A percentile compares a stretch with the other conserved stretches of the same genome.
phyloP scores from a whole-genome alignment of 2,797 vertebrate species.

The Acestrorhynchus altus region DNA sequence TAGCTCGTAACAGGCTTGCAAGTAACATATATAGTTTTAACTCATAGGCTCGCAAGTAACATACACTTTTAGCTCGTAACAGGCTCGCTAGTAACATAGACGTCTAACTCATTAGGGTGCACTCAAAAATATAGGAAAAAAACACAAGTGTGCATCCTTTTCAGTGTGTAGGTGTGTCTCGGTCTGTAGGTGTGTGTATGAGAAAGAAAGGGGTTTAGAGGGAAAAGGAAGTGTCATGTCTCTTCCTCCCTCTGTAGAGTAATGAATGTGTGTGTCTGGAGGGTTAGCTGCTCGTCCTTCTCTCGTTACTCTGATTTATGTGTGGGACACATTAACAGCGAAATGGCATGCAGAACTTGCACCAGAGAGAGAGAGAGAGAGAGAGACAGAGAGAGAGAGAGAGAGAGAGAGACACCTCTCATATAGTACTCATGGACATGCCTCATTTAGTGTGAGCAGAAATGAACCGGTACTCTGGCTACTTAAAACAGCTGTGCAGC shows the following conservation, averaged over 20 bases:
- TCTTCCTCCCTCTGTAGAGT: slow-evolving; percentile 54
- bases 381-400: background rate
- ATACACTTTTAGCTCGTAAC: too few species aligned
- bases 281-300: slow-evolving; percentile 53
- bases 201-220: slow-evolving; percentile 33
- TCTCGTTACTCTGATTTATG: slow-evolving; percentile 63
- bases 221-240: slow-evolving; percentile 39
- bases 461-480: background rate
- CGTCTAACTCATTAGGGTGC: too few species aligned
- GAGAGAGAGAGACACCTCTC: slow-evolving; percentile 7
- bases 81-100: too few species aligned
- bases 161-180: background rate
- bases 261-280: slow-evolving; percentile 57
- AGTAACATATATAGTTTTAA: too few species aligned
- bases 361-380: slow-evolving; percentile 6
- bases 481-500: slow-evolving; percentile 10
- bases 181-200: slow-evolving; percentile 28
- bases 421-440: slow-evolving; percentile 4
- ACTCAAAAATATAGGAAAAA: too few species aligned
- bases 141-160: slow-evolving; percentile 5
- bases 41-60: too few species aligned
- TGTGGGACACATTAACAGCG: slow-evolving; percentile 55
- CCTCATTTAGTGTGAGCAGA: slow-evolving; percentile 43
- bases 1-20: too few species aligned
- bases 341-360: slow-evolving; percentile 55